phyloP scores from a whole-genome alignment of 2,113 vertebrate species.

The Nibea coibor region DNA sequence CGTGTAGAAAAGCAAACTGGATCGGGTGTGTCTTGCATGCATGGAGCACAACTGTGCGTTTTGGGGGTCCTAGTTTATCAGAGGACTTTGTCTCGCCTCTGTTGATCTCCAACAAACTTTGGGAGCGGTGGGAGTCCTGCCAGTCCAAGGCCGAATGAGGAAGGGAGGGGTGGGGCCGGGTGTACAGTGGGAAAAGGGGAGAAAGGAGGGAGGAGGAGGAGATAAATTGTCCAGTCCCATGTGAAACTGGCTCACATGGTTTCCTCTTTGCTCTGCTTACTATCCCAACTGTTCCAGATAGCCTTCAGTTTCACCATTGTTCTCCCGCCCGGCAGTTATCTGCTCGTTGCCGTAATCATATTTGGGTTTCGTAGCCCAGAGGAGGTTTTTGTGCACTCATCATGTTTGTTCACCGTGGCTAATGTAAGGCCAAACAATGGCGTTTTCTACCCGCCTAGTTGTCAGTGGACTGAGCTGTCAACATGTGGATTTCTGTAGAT shows the following conservation, averaged over 20 bases:
- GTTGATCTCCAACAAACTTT: slow-evolving; percentile 42
- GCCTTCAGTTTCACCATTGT: slow-evolving; percentile 54
- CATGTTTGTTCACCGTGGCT: slow-evolving; percentile 64
- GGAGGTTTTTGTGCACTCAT: slow-evolving; percentile 46
- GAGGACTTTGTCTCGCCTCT: slow-evolving; percentile 56
- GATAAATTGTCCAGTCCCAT: slow-evolving; percentile 60
- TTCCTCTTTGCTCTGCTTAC: slow-evolving; percentile 52
- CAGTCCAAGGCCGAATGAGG: slow-evolving; percentile 61
- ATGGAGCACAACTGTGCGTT: slow-evolving; percentile 55
- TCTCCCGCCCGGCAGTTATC: slow-evolving; percentile 49
- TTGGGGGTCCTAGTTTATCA: slow-evolving; percentile 48
- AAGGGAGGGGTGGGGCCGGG: slow-evolving; percentile 57
- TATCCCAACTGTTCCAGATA: slow-evolving; percentile 42
- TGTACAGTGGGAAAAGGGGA: slow-evolving; percentile 48
- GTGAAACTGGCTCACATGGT: slow-evolving; percentile 67
- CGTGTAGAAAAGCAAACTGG: slow-evolving; percentile 17
- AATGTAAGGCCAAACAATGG: slow-evolving; percentile 71
- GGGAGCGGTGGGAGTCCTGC: slow-evolving; percentile 42
- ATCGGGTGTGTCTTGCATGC: slow-evolving; percentile 41
- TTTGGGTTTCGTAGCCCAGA: slow-evolving; percentile 64
- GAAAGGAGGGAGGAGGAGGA: background rate
- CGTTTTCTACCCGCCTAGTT: slow-evolving; percentile 54
- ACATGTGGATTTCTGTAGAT: slow-evolving; percentile 66
- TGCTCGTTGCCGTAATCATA: slow-evolving; percentile 38
- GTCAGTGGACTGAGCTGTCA: slow-evolving; percentile 55